phyloP scores from a whole-genome alignment of 2,797 vertebrate genomes.

The Silurus lanzhouensis region DNA sequence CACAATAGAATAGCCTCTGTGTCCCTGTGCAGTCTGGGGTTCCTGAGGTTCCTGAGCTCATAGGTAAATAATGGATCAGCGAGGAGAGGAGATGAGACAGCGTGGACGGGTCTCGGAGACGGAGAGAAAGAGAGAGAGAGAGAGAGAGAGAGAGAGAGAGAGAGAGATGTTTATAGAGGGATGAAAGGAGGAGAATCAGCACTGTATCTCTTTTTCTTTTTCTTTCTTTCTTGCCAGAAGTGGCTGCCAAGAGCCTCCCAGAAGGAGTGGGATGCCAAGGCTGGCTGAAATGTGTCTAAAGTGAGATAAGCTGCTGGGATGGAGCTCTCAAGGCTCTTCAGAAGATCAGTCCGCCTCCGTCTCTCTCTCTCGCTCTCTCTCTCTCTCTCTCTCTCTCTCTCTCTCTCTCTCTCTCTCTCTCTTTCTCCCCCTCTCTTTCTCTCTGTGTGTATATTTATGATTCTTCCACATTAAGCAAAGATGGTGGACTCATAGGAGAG shows the following conservation, averaged over 20 bases:
- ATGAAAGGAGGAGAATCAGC: slow-evolving; percentile 29
- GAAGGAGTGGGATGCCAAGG: slow-evolving; percentile 67
- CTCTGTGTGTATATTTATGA: slow-evolving; percentile 7
- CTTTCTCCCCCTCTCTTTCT: slow-evolving; percentile 26
- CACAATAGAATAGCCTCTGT: slow-evolving; percentile 15
- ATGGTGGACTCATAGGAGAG: slow-evolving; percentile 35
- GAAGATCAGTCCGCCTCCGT: slow-evolving; percentile 45
- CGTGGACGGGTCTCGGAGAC: slow-evolving; percentile 17
- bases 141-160: slow-evolving; percentile 34
- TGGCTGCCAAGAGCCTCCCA: slow-evolving; percentile 73
- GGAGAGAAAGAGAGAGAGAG: slow-evolving; percentile 35
- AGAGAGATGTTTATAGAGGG: slow-evolving; percentile 52
- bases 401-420: not conserved
- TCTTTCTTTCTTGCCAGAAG: slow-evolving; percentile 66
- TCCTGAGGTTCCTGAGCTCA: slow-evolving; percentile 47
- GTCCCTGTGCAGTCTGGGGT: not conserved
- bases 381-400: too few species aligned
- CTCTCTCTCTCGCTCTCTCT: slow-evolving; percentile 34
- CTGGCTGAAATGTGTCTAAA: slow-evolving; percentile 77
- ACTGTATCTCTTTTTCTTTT: slow-evolving; percentile 36
- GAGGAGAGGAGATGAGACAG: slow-evolving; percentile 27
- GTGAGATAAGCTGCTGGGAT: slow-evolving; percentile 56
- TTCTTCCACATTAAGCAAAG: slow-evolving; percentile 8
- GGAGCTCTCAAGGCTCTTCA: slow-evolving; percentile 45
- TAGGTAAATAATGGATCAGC: slow-evolving; percentile 46